Base-by-base conservation (phyloP, 2,113 vertebrate genomes). In the Caracal caracal region DNA sequence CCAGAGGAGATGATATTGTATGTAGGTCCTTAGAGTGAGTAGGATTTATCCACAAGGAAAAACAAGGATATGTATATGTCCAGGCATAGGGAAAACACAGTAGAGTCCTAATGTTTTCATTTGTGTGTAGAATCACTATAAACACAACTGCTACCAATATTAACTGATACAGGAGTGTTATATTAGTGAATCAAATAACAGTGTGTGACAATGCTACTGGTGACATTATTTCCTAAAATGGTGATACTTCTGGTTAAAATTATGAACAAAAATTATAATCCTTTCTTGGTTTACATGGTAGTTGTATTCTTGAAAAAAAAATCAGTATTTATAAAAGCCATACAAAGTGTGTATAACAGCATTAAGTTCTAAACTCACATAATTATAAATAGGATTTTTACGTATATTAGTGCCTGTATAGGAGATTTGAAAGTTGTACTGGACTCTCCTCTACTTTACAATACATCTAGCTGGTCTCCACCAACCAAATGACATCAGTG, bases 161-260 rank as follows among this genome's bases (percentile, higher is more conserved):
- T 93, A 79, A 47, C 19, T 97, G 16, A 93, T 70, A 63, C 19
- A 37, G 22, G 49, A n/a, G 5, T 56, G 2, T 53, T 51, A n/a
- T 59, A 30, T 79, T 86, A 63, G 20, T 85, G 37, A 82, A 26
- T 73, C 9, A 66, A 73, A 73, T 71, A 73, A 73, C 13, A n/a
- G 26, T 56, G 24, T 33, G 30, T 86, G 20, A 49, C 4, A 49
- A 9, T 90, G 56, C 49, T 53, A 3, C 76, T 93, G 47, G 47
- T 96, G 80, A 84, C 20, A 66, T 61, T 49, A 89, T 89, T 61
- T 76, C 90, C 51, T 93, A 63, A 85, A 95, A 47, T 92, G n/a
- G 11, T 82, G 19, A 61, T 83, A 70, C 6, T 73, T 95, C 81
- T 78, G 40, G 43, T 68, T 96, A 82, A 94, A 86, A 78, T 71